Evolutionary conservation across 1,140 invertebrate genomes (phyloP).

Genomic region (Cydia splendana): DNA sequence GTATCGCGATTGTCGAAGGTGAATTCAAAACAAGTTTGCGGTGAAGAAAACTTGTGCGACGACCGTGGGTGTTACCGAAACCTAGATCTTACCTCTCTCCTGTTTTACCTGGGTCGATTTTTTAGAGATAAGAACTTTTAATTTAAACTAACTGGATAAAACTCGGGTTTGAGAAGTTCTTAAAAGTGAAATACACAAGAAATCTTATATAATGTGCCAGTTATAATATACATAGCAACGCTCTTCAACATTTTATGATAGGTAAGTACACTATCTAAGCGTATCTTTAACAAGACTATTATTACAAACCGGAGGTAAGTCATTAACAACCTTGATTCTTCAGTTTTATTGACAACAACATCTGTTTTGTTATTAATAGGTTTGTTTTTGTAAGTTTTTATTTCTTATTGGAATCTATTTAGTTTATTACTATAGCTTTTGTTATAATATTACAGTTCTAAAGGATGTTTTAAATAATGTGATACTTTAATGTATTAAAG

Average conservation of each 20-base stretch:
- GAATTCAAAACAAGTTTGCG: conserved; percentile 9
- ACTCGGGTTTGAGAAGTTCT: not conserved
- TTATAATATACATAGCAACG: conserved; percentile 38
- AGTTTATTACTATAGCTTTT: not conserved
- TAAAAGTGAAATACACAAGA: not conserved
- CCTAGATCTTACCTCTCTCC: conserved; percentile 10
- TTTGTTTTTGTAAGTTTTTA: not conserved
- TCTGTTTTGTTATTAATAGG: conserved; percentile 5
- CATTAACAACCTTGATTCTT: conserved; percentile 22
- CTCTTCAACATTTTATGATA: conserved; percentile 49
- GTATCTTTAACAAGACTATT: conserved; percentile 8
- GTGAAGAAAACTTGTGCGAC: conserved; percentile 22
- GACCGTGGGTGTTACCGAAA: conserved; percentile 29
- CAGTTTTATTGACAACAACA: not conserved
- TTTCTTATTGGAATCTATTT: conserved; percentile 10
- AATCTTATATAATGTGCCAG: conserved; percentile 46
- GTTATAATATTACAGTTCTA: not conserved
- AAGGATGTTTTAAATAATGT: too few relatives aligned
- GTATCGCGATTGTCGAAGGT: not conserved
- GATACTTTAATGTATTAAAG: too few relatives aligned
- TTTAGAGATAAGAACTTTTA: conserved; percentile 15
- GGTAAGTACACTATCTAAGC: conserved; percentile 44
- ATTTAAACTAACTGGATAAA: not conserved
- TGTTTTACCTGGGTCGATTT: conserved; percentile 21
- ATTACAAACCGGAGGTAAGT: conserved; percentile 20